These are phyloP conservation scores for Pachyrhynchus sulphureomaculatus DNA, from an alignment of 1,140 invertebrate species.

Conservation along the genomic window DNA sequence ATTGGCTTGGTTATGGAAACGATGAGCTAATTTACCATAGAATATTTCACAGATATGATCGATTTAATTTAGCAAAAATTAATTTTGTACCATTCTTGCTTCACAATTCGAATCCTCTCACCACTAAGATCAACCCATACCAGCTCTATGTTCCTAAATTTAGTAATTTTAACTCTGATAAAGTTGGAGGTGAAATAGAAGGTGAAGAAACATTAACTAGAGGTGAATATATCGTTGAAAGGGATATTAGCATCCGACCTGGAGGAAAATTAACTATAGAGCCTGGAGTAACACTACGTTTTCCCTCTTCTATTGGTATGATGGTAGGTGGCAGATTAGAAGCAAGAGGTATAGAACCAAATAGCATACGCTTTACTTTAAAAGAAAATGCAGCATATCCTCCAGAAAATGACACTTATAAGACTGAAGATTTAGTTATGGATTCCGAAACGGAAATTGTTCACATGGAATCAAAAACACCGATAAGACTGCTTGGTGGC, in stretches of 20 bases:
- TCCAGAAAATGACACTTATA: constrained; percentile 63
- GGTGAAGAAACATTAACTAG: constrained; percentile 74
- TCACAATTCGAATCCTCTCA: constrained; percentile 79
- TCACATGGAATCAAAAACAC: constrained; percentile 59
- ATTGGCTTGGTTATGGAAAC: constrained; percentile 85
- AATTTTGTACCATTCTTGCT: constrained; percentile 82
- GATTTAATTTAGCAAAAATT: constrained; percentile 89
- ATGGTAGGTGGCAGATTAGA: constrained; percentile 92
- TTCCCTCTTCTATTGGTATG: constrained; percentile 91
- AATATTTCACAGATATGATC: constrained; percentile 87
- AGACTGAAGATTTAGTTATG: constrained; percentile 55
- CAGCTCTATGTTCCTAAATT: constrained; percentile 78
- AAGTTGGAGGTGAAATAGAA: constrained; percentile 86
- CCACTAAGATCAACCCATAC: constrained; percentile 71
- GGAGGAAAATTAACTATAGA: constrained; percentile 83
- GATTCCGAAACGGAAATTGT: constrained; percentile 55
- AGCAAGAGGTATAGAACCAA: constrained; percentile 73
- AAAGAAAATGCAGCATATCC: constrained; percentile 70
- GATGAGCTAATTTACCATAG: constrained; percentile 77
- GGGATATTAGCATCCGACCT: constrained; percentile 89
- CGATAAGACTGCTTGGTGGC: constrained; percentile 76
- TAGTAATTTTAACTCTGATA: constrained; percentile 62
- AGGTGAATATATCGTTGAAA: constrained; percentile 82
- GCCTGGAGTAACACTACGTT: constrained; percentile 82
- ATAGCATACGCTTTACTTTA: constrained; percentile 74